Evolutionary conservation across 2,888 invertebrate genomes (phyloP).

Genomic region (Pachydiplax longipennis): DNA sequence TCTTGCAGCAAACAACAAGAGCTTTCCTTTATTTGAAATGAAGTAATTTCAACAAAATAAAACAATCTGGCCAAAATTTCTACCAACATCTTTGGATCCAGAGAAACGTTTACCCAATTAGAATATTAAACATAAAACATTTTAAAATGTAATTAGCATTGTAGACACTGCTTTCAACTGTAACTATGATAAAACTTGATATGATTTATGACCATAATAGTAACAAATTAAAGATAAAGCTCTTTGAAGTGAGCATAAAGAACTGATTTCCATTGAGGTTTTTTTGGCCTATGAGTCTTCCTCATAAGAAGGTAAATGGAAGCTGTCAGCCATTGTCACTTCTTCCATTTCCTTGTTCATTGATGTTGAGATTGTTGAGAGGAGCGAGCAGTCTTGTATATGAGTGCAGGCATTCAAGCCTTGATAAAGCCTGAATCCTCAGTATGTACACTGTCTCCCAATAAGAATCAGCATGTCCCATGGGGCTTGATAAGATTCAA

Average conservation of each 20-base stretch:
- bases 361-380: background rate
- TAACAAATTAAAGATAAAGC: background rate
- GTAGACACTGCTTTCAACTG: background rate
- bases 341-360: background rate
- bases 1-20: background rate
- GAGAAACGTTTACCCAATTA: background rate
- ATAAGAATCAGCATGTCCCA: slow-evolving; percentile 33
- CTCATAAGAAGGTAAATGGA: slow-evolving; percentile 15
- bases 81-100: background rate
- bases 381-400: slow-evolving; percentile 25
- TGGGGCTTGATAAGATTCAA: slow-evolving; percentile 6
- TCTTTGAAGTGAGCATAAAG: slow-evolving; percentile 1
- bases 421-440: slow-evolving; percentile 2
- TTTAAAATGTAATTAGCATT: background rate
- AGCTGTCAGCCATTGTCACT: background rate
- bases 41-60: background rate
- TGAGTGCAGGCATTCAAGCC: slow-evolving; percentile 25
- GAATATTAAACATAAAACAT: background rate
- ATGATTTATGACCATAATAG: slow-evolving; percentile 4
- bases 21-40: background rate
- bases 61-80: background rate
- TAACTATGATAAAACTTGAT: background rate
- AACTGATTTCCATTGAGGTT: background rate
- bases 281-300: background rate
- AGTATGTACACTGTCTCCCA: slow-evolving; percentile 22